Conservation (phyloP, 2,888 invertebrate species). For the Spodoptera littoralis region DNA sequence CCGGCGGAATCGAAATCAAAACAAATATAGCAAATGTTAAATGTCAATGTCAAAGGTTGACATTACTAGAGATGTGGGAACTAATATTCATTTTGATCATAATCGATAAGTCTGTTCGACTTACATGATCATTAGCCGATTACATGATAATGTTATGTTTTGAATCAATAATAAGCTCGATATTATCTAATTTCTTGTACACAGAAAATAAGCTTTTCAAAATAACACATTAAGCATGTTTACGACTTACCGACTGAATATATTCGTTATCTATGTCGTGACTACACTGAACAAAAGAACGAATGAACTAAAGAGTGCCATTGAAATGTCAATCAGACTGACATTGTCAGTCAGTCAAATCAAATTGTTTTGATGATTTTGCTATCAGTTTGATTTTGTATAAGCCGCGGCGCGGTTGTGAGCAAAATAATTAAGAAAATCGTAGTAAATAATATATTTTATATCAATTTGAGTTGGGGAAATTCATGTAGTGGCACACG, state of each 20-base stretch:
- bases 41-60: conserved; percentile 6
- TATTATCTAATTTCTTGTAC: too few relatives aligned
- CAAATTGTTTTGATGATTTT: background rate
- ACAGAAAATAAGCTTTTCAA: too few relatives aligned
- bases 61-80: conserved; percentile 1
- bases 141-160: background rate
- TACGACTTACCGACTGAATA: too few relatives aligned
- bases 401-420: background rate
- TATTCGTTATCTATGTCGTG: too few relatives aligned
- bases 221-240: too few relatives aligned
- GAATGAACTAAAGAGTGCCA: too few relatives aligned
- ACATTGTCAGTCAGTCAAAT: background rate
- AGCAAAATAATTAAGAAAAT: background rate
- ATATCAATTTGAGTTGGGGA: conserved; percentile 4
- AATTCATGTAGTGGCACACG: conserved; percentile 29
- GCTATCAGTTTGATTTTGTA: conserved; percentile 23
- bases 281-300: too few relatives aligned
- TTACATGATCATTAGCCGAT: background rate
- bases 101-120: background rate
- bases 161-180: too few relatives aligned
- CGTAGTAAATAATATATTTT: background rate
- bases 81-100: background rate
- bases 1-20: background rate
- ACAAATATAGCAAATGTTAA: background rate
- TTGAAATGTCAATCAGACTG: conserved; percentile 1